These are phyloP conservation scores for Chloroceryle inda DNA, from an alignment of 2,797 vertebrate species.

Conservation along the genomic window DNA sequence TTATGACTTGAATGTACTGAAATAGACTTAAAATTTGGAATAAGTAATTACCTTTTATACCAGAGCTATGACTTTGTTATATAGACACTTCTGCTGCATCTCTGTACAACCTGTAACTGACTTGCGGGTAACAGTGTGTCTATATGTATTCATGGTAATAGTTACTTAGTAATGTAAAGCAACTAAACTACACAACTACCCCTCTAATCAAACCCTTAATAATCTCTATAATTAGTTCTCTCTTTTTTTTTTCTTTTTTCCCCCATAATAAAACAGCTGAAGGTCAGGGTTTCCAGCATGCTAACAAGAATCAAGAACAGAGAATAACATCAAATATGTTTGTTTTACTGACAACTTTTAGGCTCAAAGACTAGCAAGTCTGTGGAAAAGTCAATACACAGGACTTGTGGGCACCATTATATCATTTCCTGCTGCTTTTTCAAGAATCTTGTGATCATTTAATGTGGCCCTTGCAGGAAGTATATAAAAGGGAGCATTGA, in stretches of 20 bases:
- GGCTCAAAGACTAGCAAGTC: not conserved
- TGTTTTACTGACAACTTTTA: conserved; percentile 27
- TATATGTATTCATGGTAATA: conserved; percentile 34
- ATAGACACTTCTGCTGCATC: not conserved
- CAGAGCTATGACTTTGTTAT: not conserved
- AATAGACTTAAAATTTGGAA: not conserved
- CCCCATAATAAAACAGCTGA: not conserved
- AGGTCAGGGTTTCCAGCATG: not conserved
- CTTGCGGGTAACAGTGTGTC: not conserved
- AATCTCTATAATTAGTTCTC: not conserved
- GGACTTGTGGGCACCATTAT: conserved; percentile 26
- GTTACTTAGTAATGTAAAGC: conserved; percentile 45
- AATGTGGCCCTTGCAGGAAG: conserved; percentile 18
- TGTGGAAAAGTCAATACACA: conserved; percentile 42
- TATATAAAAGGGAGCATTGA: not conserved
- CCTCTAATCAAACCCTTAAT: not conserved
- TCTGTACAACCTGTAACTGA: not conserved
- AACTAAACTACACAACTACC: conserved; percentile 31
- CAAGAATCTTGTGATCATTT: not conserved
- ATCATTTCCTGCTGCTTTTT: conserved; percentile 52
- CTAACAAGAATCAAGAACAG: not conserved
- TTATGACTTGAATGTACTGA: not conserved
- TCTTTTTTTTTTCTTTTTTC: too few species aligned
- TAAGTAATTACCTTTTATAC: not conserved
- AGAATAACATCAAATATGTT: conserved; percentile 14